A percentile compares a stretch with the other conserved stretches of the same genome.
These are phyloP conservation scores for Passerculus sandwichensis DNA, from an alignment of 2,797 vertebrate species.

Conservation along the genomic window DNA sequence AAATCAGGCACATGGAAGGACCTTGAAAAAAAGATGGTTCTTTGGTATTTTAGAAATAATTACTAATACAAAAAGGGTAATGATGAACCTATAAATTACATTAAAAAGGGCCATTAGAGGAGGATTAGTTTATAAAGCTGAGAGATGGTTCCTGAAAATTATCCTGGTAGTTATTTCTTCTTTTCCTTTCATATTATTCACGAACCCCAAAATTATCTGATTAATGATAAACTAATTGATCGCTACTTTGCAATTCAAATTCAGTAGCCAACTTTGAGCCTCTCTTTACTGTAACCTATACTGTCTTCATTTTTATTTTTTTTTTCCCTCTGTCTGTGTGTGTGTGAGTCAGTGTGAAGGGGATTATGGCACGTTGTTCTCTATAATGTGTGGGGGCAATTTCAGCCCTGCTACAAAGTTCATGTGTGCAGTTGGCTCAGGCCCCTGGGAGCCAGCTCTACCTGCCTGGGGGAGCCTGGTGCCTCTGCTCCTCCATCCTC, in stretches of 20 bases:
- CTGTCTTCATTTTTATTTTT: not conserved
- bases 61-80: slow-evolving; percentile 99
- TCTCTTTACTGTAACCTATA: slow-evolving; percentile 20
- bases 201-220: slow-evolving; percentile 83
- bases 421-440: not conserved
- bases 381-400: not conserved
- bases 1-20: slow-evolving; percentile 92
- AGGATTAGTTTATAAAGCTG: slow-evolving; percentile 99
- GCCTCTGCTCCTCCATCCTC: not conserved
- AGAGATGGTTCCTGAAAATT: slow-evolving; percentile 89
- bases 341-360: not conserved
- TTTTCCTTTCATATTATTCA: slow-evolving; percentile 86
- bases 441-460: not conserved
- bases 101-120: slow-evolving; percentile 94
- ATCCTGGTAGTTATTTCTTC: slow-evolving; percentile 86
- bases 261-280: slow-evolving; percentile 35
- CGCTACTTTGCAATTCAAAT: slow-evolving; percentile 74
- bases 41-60: slow-evolving; percentile 99
- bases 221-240: slow-evolving; percentile 90
- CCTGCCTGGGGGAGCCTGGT: not conserved
- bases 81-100: slow-evolving; percentile 97
- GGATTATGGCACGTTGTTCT: not conserved
- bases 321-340: not conserved
- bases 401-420: not conserved
- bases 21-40: slow-evolving; percentile 94